A percentile compares a stretch with the other conserved stretches of the same genome.
Evolutionary conservation across 2,113 vertebrate species (phyloP).

Genomic region (Paradoxurus hermaphroditus): DNA sequence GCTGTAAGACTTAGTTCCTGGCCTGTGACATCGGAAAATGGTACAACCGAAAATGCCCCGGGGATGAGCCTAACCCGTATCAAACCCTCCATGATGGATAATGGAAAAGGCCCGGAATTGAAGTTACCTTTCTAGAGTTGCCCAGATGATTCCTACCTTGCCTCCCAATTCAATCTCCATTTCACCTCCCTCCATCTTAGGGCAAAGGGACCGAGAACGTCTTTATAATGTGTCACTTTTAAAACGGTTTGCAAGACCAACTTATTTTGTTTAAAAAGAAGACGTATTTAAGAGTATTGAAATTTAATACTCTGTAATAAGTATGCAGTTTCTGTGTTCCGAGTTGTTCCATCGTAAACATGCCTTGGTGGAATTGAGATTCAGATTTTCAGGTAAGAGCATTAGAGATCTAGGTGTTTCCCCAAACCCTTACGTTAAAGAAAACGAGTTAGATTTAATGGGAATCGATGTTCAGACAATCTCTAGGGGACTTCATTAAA

Average conservation of each 20-base stretch:
- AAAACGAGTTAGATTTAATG: neutral
- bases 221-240: neutral
- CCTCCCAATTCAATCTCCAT: neutral
- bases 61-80: neutral
- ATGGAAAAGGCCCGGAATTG: neutral
- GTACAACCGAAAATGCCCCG: neutral
- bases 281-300: too few relatives aligned
- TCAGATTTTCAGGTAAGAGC: neutral
- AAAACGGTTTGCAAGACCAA: neutral
- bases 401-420: neutral
- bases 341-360: neutral
- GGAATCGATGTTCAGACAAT: neutral
- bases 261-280: slow-evolving; percentile 24
- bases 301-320: neutral
- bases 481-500: neutral
- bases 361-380: neutral
- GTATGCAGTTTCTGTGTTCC: neutral
- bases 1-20: neutral
- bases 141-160: neutral
- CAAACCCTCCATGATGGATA: neutral
- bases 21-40: neutral
- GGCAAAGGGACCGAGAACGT: neutral
- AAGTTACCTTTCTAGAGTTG: neutral
- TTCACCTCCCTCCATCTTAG: neutral
- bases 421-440: neutral